Evolutionary conservation across 2,797 vertebrate genomes (phyloP).

Genomic region (Cyclopterus lumpus): DNA sequence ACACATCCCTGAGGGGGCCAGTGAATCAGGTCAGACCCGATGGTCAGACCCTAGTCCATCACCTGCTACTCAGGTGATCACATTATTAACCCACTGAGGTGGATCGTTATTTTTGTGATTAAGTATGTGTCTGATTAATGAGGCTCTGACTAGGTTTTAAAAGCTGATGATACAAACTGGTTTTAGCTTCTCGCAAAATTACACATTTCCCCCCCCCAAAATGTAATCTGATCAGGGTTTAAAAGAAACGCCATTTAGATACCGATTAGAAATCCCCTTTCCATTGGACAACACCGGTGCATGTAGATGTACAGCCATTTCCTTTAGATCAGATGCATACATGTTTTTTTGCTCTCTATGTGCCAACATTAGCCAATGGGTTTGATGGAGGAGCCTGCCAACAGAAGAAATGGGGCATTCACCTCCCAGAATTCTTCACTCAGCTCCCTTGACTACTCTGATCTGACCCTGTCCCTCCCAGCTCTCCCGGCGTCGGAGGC

Average conservation of each 20-base stretch:
- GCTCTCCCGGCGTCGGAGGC: slow-evolving; percentile 33
- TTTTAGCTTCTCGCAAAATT: not conserved
- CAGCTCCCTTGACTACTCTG: slow-evolving; percentile 74
- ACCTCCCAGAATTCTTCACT: slow-evolving; percentile 75
- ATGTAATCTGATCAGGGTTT: not conserved
- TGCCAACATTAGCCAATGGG: slow-evolving; percentile 68
- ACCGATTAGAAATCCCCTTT: not conserved
- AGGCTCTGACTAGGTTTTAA: not conserved
- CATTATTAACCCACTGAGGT: not conserved
- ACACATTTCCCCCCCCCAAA: not conserved
- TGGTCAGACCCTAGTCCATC: not conserved
- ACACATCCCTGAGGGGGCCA: not conserved
- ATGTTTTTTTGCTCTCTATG: slow-evolving; percentile 62
- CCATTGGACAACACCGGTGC: not conserved
- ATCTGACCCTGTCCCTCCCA: slow-evolving; percentile 59
- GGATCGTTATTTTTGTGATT: not conserved
- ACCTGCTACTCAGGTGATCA: not conserved
- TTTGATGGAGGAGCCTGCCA: slow-evolving; percentile 69
- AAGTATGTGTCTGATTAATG: not conserved
- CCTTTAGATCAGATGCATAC: slow-evolving; percentile 17
- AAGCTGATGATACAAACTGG: not conserved
- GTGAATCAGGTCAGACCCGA: not conserved
- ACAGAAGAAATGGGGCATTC: slow-evolving; percentile 54
- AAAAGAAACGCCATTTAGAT: not conserved
- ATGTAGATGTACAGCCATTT: not conserved